These are phyloP conservation scores for Scaptomyza parva DNA, from an alignment of 2,888 invertebrate genomes.

Conservation along the genomic window DNA sequence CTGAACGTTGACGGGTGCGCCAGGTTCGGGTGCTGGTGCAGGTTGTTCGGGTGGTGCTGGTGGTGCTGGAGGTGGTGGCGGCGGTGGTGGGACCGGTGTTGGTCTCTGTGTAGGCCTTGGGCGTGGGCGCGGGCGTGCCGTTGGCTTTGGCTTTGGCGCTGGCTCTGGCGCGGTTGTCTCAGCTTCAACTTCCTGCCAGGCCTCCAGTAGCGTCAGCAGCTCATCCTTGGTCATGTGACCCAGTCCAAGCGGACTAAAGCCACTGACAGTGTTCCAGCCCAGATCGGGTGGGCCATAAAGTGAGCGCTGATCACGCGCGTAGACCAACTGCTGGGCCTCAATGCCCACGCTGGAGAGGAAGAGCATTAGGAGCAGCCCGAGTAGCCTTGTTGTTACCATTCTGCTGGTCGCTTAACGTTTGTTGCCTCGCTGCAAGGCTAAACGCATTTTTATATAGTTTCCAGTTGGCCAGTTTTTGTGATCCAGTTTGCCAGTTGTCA, in stretches of 20 bases:
- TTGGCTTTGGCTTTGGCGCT: constrained; percentile 66
- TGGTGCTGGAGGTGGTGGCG: constrained; percentile 2
- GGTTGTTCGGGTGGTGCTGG: constrained; percentile 1
- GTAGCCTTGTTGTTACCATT: constrained; percentile 34
- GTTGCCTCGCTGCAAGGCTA: constrained; percentile 11
- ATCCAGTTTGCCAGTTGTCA: constrained; percentile 40
- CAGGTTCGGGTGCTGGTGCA: constrained; percentile 29
- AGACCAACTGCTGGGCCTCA: constrained; percentile 35
- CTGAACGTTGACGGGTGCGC: constrained; percentile 75
- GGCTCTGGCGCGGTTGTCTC: constrained; percentile 74
- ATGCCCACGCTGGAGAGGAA: constrained; percentile 8
- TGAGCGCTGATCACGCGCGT: constrained; percentile 72
- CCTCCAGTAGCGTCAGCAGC: constrained; percentile 75
- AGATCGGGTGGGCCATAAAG: constrained; percentile 62
- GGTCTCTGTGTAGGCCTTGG: constrained; percentile 13
- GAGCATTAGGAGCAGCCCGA: constrained; percentile 28
- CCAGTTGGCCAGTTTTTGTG: constrained; percentile 3
- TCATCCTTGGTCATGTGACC: constrained; percentile 81
- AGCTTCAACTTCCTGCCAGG: constrained; percentile 75
- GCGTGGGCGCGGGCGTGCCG: constrained; percentile 1
- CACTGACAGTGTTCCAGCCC: constrained; percentile 60
- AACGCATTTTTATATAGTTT: constrained; percentile 39
- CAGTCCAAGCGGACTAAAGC: constrained; percentile 61
- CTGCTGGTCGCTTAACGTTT: constrained; percentile 37
- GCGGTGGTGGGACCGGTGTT: not conserved